phyloP scores from a whole-genome alignment of 2,888 invertebrate species.

The Himalopsyche tibetana region DNA sequence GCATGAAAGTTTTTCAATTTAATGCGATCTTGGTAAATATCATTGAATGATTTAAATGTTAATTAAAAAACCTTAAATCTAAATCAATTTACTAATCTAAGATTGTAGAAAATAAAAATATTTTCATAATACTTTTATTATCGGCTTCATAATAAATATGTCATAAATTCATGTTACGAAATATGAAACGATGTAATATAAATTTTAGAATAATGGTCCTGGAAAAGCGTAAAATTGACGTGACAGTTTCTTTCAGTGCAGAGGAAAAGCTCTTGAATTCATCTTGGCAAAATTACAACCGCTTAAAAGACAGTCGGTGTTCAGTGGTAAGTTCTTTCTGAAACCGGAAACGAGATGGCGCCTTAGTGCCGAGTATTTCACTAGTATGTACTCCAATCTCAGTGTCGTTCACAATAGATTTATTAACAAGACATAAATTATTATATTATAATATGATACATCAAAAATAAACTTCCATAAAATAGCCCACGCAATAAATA shows the following conservation, averaged over 20 bases:
- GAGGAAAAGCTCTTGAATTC: not conserved
- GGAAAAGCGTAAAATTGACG: not conserved
- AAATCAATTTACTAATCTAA: too few relatives aligned
- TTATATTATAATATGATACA: too few relatives aligned
- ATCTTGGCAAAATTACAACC: conserved; percentile 1
- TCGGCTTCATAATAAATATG: not conserved
- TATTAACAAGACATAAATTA: too few relatives aligned
- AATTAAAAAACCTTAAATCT: too few relatives aligned
- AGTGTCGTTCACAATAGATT: not conserved
- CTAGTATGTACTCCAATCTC: not conserved
- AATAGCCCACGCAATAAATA: too few relatives aligned
- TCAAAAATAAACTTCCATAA: too few relatives aligned
- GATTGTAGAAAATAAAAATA: too few relatives aligned
- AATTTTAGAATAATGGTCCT: not conserved
- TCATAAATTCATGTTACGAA: not conserved
- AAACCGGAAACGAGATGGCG: conserved; percentile 43
- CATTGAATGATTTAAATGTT: too few relatives aligned
- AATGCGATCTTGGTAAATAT: too few relatives aligned
- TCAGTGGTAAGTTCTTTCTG: conserved; percentile 4
- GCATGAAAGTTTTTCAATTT: too few relatives aligned
- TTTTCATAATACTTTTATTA: not conserved
- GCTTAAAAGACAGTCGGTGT: not conserved
- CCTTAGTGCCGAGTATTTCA: not conserved
- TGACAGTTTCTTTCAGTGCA: not conserved
- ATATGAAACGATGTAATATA: not conserved